Evolutionary conservation across 2,113 vertebrate species (phyloP).

Genomic region (Eleginops maclovinus): DNA sequence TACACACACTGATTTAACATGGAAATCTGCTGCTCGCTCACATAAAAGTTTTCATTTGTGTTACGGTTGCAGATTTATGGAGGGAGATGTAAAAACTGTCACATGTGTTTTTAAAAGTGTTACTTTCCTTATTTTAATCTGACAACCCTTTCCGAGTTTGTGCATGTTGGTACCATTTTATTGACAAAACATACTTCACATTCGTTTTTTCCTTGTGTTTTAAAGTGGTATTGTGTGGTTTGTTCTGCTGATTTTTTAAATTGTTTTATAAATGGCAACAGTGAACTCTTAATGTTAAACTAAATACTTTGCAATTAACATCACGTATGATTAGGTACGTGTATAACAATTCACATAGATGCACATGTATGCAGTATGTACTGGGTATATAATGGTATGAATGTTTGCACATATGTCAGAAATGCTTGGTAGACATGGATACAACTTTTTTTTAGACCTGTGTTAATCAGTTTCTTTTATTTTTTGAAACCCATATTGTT

Average conservation of each 20-base stretch:
- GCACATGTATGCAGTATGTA: not conserved
- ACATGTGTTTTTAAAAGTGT: not conserved
- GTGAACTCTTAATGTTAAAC: not conserved
- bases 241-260: slow-evolving; percentile 4
- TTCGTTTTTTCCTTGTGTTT: not conserved
- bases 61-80: slow-evolving; percentile 9
- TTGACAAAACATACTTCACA: not conserved
- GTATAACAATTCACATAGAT: not conserved
- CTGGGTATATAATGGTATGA: not conserved
- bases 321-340: not conserved
- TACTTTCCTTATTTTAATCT: not conserved
- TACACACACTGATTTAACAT: slow-evolving; percentile 48
- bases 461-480: too few species aligned
- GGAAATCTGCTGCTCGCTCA: slow-evolving; percentile 49
- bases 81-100: not conserved
- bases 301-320: not conserved
- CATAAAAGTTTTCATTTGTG: slow-evolving; percentile 20
- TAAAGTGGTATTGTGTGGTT: not conserved
- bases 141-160: not conserved
- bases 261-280: not conserved
- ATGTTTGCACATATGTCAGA: too few species aligned
- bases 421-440: too few species aligned
- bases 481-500: too few species aligned
- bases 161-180: not conserved
- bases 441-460: too few species aligned